Evolutionary conservation across 2,888 invertebrate species (phyloP), one percentile per base, ranked within the genome.

Genomic region (Drosophila robusta): DNA sequence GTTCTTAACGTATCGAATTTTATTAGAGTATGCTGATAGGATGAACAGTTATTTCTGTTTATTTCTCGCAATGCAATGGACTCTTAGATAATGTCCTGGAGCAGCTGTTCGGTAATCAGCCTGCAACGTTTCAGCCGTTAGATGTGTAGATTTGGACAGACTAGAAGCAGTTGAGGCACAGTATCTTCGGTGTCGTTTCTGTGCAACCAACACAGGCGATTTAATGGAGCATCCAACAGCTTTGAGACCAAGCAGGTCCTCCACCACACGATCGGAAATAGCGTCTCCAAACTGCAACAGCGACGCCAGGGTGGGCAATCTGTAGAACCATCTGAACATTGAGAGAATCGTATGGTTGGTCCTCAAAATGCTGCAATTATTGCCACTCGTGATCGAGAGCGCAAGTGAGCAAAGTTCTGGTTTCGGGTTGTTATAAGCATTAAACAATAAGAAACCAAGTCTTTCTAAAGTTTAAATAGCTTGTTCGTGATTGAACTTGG

Each of bases 281-380:
- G 38, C 12, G 12, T 34, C 34, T 12, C 11, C 34, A 11, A 34
- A 34, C 12, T 12, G 34, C 34, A 34, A 12, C 34, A 12, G 34
- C 34, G n/a, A 7, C 36, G n/a, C 6, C n/a, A 14, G 3, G 9
- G 7, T n/a, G 14, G 1, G 14, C 38, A 14, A 14, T 14, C 38
- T 38, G 16, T 11, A 4, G 11, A 46, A 12, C 22, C n/a, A 6
- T 49, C 22, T 49, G 3, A 14, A 24, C 49, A 49, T 14, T 49
- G 49, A 49, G 49, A 49, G 49, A 49, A n/a, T 49, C 5, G 34
- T 9, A n/a, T 49, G 49, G n/a, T 49, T 22, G 22, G 4, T 1
- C 9, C 22, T 49, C 34, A 49, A 49, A 14, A 22, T 36, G 12
- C 49, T 49, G n/a, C 34, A 34, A 3, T 36, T 9, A 34, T 36